phyloP scores from a whole-genome alignment of 2,797 vertebrate species.

The Lerista edwardsae region DNA sequence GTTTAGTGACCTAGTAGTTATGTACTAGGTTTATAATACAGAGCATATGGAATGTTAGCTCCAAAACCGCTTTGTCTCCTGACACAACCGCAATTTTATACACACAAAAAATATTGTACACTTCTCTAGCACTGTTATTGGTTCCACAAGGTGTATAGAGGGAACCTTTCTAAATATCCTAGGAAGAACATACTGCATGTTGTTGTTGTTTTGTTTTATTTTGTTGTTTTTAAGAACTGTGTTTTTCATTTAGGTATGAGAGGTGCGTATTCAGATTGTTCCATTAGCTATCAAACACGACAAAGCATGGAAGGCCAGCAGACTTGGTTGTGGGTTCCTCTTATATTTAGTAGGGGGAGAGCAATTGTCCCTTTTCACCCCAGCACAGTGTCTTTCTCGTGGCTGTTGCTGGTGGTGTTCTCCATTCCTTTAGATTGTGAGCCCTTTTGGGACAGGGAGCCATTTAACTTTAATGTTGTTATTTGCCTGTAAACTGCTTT shows the following conservation, averaged over 20 bases:
- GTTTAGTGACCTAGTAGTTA: neutral
- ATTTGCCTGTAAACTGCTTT: too few species aligned
- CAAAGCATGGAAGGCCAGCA: neutral
- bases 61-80: conserved; percentile 2
- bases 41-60: neutral
- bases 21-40: neutral
- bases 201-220: too few species aligned
- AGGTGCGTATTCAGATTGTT: neutral
- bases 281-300: neutral
- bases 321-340: too few species aligned
- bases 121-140: neutral
- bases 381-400: too few species aligned
- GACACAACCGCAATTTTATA: neutral
- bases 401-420: too few species aligned
- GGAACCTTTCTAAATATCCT: neutral
- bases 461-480: too few species aligned
- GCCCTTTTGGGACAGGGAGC: too few species aligned
- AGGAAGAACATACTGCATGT: neutral
- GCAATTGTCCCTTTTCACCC: too few species aligned
- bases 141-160: neutral
- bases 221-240: neutral
- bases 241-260: neutral
- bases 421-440: too few species aligned
- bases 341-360: too few species aligned
- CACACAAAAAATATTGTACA: neutral